Percentiles rank a stretch among this genome's conserved stretches.
phyloP scores from a whole-genome alignment of 2,797 vertebrate genomes.

The Oryzias sinensis region DNA sequence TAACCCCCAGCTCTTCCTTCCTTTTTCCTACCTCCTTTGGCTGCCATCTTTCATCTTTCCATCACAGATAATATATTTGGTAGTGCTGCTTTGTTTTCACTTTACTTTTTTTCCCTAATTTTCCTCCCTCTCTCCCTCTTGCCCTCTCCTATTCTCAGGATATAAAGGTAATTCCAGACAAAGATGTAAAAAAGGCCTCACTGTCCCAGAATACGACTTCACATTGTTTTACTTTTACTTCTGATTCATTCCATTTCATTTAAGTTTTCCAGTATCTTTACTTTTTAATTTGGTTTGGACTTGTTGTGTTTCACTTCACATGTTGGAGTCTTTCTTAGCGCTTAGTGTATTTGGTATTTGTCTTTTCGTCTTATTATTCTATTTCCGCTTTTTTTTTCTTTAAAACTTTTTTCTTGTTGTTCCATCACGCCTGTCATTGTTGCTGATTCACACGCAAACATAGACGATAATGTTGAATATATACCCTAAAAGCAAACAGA shows the following conservation, averaged over 20 bases:
- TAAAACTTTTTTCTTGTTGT: conserved; percentile 25
- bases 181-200: conserved; percentile 92
- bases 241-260: conserved; percentile 17
- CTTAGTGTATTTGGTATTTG: conserved; percentile 70
- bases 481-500: conserved; percentile 9
- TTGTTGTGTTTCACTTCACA: conserved; percentile 23
- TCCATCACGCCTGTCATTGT: conserved; percentile 86
- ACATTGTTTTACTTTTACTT: conserved; percentile 39
- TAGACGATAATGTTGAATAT: conserved; percentile 12
- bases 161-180: conserved; percentile 90
- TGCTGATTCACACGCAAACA: conserved; percentile 52
- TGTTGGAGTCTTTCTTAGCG: conserved; percentile 77
- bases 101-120: conserved; percentile 93
- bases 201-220: conserved; percentile 77
- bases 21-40: conserved; percentile 39
- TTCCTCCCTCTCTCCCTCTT: conserved; percentile 88
- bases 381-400: conserved; percentile 79
- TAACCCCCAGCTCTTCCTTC: conserved; percentile 48
- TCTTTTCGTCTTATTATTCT: conserved; percentile 76
- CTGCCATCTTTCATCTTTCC: conserved; percentile 53
- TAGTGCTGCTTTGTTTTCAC: conserved; percentile 72
- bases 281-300: conserved; percentile 5
- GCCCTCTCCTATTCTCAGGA: conserved; percentile 84
- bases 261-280: conserved; percentile 64
- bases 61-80: conserved; percentile 66